phyloP scores from a whole-genome alignment of 1,140 invertebrate species.

The Cylas formicarius region DNA sequence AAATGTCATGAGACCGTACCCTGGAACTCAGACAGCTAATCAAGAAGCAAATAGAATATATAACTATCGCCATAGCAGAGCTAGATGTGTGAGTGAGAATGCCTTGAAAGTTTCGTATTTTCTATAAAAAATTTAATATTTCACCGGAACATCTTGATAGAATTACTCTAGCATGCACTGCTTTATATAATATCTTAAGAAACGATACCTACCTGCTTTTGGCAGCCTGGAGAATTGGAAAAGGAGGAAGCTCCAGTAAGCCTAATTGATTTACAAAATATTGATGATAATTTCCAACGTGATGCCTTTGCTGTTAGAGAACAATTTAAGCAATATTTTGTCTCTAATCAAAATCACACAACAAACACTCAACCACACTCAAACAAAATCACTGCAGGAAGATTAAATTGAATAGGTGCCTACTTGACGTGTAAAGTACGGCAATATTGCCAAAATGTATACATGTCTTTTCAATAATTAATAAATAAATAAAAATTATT shows the following conservation, averaged over 20 bases:
- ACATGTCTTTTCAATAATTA: too few species aligned
- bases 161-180: too few species aligned
- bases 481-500: too few species aligned
- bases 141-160: constrained; percentile 11
- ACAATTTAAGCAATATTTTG: constrained; percentile 7
- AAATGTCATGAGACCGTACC: constrained; percentile 18
- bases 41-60: constrained; percentile 38
- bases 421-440: too few species aligned
- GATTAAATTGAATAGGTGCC: too few species aligned
- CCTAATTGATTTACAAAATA: not conserved
- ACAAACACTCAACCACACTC: too few species aligned
- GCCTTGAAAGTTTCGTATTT: constrained; percentile 38
- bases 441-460: too few species aligned
- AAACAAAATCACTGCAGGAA: too few species aligned
- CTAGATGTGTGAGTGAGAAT: constrained; percentile 36
- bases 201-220: constrained; percentile 7
- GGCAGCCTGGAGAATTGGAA: constrained; percentile 7
- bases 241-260: constrained; percentile 2
- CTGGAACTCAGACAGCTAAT: constrained; percentile 5
- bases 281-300: constrained; percentile 6
- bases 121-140: constrained; percentile 24
- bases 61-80: constrained; percentile 39
- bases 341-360: constrained; percentile 3
- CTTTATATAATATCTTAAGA: too few species aligned
- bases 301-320: constrained; percentile 9